Conservation (phyloP, 2,888 invertebrate genomes). For the Polydesmus complanatus region DNA sequence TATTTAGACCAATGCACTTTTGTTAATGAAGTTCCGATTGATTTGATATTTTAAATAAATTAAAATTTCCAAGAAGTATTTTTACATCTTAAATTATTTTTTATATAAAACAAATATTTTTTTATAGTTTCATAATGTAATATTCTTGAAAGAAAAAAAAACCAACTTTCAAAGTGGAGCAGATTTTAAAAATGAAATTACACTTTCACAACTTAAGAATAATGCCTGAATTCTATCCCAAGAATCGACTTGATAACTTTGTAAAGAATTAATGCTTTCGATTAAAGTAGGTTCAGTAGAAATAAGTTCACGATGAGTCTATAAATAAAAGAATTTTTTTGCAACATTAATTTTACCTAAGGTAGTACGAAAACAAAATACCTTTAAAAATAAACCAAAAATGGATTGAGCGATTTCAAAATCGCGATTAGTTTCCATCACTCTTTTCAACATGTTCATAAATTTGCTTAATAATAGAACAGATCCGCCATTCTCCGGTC, state of each 20-base stretch:
- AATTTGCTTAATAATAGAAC: slow-evolving; percentile 58
- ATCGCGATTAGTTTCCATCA: slow-evolving; percentile 58
- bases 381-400: slow-evolving; percentile 71
- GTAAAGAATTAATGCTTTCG: background rate
- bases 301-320: slow-evolving; percentile 10
- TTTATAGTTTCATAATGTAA: no score
- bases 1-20: no score
- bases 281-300: slow-evolving; percentile 4
- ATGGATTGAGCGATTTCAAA: slow-evolving; percentile 87
- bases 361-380: slow-evolving; percentile 23
- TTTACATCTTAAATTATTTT: no score
- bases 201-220: slow-evolving; percentile 9
- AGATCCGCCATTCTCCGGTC: slow-evolving; percentile 58
- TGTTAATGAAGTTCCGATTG: no score
- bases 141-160: no score
- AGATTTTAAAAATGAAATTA: slow-evolving; percentile 14
- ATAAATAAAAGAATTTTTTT: background rate
- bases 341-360: slow-evolving; percentile 4
- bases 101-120: no score
- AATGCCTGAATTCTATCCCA: slow-evolving; percentile 11
- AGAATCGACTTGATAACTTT: slow-evolving; percentile 1
- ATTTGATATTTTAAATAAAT: no score
- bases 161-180: background rate
- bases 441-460: slow-evolving; percentile 52
- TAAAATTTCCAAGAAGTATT: no score